Evolutionary conservation across 2,888 invertebrate species (phyloP), one percentile per base, ranked within the genome.

Genomic region (Brachyptera risi): DNA sequence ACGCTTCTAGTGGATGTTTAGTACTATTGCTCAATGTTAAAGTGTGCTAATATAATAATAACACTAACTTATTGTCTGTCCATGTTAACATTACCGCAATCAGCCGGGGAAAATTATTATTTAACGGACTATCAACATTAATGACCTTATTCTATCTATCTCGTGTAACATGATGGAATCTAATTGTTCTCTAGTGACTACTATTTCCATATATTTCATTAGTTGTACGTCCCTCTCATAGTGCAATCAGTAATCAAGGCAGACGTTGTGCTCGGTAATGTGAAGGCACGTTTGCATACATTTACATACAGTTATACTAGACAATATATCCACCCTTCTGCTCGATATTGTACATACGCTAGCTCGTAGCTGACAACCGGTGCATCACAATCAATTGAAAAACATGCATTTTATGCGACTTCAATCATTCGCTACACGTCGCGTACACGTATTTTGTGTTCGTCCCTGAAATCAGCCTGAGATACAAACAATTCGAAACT

Each of bases 131-230:
- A 19, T 42, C 42, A 17, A 21, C 17, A 19, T 17, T 42, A 42
- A 42, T 42, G 42, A 21, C 21, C 17, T 42, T 42, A 42, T 42
- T n/a, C n/a, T n/a, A n/a, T 24, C 47, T 47, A 47, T 47, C 47
- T 54, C 35, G 31, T 35, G 35, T 54, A 35, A 19, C 54, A 54
- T 35, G 37, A 54, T 54, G 54, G 54, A 54, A 37, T 35, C 54
- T 54, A 54, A 54, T 54, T 19, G 54, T 5, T 54, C 54, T 23
- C 54, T 38, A 31, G 54, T 54, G 54, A 31, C 54, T 13, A 19
- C 54, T 37, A 54, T 54, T 54, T 54, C 54, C 54, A 54, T 54
- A 54, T 54, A 54, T 54, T 54, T 54, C 54, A 54, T 54, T 54
- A 54, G 54, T 37, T 37, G 54, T 37, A 37, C 9, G 54, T 37